Evolutionary conservation across 2,888 invertebrate genomes (phyloP).

Genomic region (Drosophila falleni): DNA sequence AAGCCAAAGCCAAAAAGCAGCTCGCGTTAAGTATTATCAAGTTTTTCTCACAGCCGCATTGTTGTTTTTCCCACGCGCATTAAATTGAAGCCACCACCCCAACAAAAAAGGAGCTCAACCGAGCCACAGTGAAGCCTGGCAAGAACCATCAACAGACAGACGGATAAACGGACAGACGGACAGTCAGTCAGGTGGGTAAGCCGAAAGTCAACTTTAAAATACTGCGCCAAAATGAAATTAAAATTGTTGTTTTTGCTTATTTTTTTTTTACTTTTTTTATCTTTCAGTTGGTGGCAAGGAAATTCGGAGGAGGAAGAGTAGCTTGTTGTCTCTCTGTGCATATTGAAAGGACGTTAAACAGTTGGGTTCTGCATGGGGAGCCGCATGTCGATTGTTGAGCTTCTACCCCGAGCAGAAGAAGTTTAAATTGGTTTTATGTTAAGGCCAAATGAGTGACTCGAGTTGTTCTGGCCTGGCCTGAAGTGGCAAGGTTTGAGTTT

Average conservation of each 20-base stretch:
- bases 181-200: slow-evolving; percentile 51
- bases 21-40: slow-evolving; percentile 73
- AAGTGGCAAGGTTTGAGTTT: slow-evolving; percentile 39
- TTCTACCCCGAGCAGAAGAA: slow-evolving; percentile 49
- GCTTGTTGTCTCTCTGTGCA: slow-evolving; percentile 66
- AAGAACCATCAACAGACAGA: background rate
- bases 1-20: slow-evolving; percentile 76
- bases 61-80: slow-evolving; percentile 80
- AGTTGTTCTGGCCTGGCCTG: slow-evolving; percentile 34
- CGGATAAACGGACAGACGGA: background rate
- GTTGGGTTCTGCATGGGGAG: slow-evolving; percentile 24
- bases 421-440: slow-evolving; percentile 82
- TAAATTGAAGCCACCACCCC: slow-evolving; percentile 41
- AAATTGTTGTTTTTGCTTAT: slow-evolving; percentile 58
- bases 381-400: slow-evolving; percentile 54
- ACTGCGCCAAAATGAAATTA: slow-evolving; percentile 71
- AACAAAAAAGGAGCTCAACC: background rate
- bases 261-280: slow-evolving; percentile 30
- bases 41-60: slow-evolving; percentile 55
- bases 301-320: slow-evolving; percentile 30
- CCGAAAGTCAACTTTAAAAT: slow-evolving; percentile 70
- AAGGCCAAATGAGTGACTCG: slow-evolving; percentile 78
- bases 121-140: background rate
- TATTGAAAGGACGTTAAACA: slow-evolving; percentile 68
- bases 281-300: background rate